Base-by-base conservation (phyloP, 2,113 vertebrate genomes). In the Malurus elegans region DNA sequence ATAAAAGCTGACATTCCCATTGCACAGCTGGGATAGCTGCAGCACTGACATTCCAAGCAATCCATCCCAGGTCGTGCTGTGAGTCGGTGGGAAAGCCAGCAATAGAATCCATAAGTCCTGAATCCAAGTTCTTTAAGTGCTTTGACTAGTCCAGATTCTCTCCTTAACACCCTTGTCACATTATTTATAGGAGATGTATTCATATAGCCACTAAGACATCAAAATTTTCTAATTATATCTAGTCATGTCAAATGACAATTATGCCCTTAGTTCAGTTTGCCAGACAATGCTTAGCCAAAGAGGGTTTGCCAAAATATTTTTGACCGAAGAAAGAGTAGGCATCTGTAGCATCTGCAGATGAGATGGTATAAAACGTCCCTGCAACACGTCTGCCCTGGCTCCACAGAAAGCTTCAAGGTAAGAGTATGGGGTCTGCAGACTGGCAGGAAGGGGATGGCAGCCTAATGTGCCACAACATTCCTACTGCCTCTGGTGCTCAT, bases 211-310 rank as follows among this genome's bases (percentile, higher is more conserved):
- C 97, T 97, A 98, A 97, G 98, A 98, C 97, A 96, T 94, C 86
- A 98, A 98, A 97, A 97, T 97, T 96, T 97, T 98, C 98, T 98
- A 98, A 98, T 98, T 97, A 98, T 98, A 98, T 97, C 98, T 97
- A 92, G 94, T 88, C 94, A 97, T 97, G 97, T 97, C 79, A 82
- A 82, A 82, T 70, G 79, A 82, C 44, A 70, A 82, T 82, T 97
- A 97, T 97, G 98, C 34, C 53, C 89, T 96, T 95, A 92, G 72
- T 71, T 92, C 79, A 87, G 94, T 96, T 93, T 98, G 98, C 97
- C 98, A 98, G 93, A 97, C 96, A 93, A 96, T 96, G 96, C 97
- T 98, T 96, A 95, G 13, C 97, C 97, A 97, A 97, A 97, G 90
- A 96, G 95, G 86, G 94, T 90, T 91, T 95, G 95, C 94, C 95